These are phyloP conservation scores for Osedax frankpressi DNA, from an alignment of 2,888 invertebrate species.

Conservation along the genomic window DNA sequence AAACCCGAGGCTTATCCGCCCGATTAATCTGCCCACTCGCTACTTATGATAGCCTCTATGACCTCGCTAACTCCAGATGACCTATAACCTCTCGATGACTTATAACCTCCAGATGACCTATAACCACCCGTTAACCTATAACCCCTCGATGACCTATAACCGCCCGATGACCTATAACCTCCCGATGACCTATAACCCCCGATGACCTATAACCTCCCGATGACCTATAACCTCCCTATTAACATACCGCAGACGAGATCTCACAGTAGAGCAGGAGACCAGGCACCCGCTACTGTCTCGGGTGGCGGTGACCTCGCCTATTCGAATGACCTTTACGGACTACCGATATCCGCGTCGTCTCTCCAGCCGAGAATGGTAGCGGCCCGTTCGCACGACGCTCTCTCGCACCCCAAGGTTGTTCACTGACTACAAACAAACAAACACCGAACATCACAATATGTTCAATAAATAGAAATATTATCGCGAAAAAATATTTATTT, in stretches of 20 bases:
- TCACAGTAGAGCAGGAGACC: neutral
- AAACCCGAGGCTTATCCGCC: too few species aligned
- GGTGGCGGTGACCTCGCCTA: neutral
- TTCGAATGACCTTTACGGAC: neutral
- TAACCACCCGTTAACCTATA: neutral
- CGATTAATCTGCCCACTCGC: too few species aligned
- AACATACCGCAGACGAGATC: neutral
- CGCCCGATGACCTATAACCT: neutral
- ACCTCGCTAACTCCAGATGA: too few species aligned
- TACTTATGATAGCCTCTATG: too few species aligned
- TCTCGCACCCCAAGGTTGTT: neutral
- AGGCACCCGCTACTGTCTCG: neutral
- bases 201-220: neutral
- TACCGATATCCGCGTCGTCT: neutral
- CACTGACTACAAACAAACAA: neutral
- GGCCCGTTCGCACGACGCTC: neutral
- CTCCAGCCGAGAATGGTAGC: neutral
- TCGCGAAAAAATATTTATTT: too few species aligned
- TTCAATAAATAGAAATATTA: too few species aligned
- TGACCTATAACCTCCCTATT: neutral
- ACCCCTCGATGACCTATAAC: too few species aligned
- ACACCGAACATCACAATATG: too few species aligned
- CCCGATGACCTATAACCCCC: neutral
- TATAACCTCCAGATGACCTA: conserved; percentile 28
- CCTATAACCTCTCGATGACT: too few species aligned